A percentile compares a stretch with the other conserved stretches of the same genome.
These are phyloP conservation scores for Lonchura striata DNA, from an alignment of 2,113 vertebrate genomes.

Conservation along the genomic window DNA sequence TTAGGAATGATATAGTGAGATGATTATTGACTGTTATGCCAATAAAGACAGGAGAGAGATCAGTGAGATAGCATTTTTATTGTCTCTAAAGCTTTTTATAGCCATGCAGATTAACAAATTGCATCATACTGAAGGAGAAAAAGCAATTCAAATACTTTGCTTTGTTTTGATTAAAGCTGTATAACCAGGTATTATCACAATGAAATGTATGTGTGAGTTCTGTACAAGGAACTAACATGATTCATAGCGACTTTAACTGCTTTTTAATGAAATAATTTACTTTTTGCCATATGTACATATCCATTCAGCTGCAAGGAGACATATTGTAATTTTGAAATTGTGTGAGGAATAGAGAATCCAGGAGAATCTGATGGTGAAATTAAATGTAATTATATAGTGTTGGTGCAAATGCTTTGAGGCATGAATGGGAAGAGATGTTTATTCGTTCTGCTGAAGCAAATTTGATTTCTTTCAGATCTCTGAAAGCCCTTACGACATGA, in stretches of 20 bases:
- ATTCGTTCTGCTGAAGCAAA: slow-evolving; percentile 55
- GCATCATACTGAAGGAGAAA: slow-evolving; percentile 4
- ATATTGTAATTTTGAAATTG: slow-evolving; percentile 53
- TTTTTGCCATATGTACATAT: background rate
- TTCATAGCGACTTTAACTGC: slow-evolving; percentile 34
- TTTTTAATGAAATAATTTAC: slow-evolving; percentile 57
- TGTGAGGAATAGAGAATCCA: slow-evolving; percentile 36
- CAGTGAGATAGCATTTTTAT: background rate
- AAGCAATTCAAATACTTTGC: background rate
- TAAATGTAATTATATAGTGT: slow-evolving; percentile 54
- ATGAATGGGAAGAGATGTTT: slow-evolving; percentile 43
- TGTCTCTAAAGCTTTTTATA: slow-evolving; percentile 6
- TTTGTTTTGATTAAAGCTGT: slow-evolving; percentile 33
- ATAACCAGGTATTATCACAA: slow-evolving; percentile 43
- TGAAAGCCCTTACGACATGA: slow-evolving; percentile 37
- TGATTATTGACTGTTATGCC: background rate
- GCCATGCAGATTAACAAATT: background rate
- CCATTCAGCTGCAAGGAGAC: slow-evolving; percentile 14
- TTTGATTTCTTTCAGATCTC: slow-evolving; percentile 60
- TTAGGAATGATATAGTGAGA: background rate
- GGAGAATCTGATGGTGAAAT: slow-evolving; percentile 48
- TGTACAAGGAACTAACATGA: slow-evolving; percentile 20
- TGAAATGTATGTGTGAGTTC: background rate
- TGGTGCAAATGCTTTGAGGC: background rate
- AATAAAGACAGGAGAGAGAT: background rate